A percentile compares a stretch with the other conserved stretches of the same genome.
Conservation (phyloP, 2,797 vertebrate genomes). For the Cyprinella venusta region DNA sequence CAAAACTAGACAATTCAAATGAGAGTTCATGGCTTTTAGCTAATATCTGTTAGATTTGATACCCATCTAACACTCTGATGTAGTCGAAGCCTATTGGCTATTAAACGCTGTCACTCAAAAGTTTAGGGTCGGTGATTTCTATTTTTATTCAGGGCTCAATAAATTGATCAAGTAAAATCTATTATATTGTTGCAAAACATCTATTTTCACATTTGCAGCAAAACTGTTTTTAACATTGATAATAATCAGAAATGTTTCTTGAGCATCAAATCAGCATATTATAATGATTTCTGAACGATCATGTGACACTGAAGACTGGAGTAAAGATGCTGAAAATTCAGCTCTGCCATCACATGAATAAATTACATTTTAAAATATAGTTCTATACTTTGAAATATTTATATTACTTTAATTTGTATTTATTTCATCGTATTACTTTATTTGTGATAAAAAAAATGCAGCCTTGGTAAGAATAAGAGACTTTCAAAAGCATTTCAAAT, state of each 20-base stretch:
- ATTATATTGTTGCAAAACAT: not conserved
- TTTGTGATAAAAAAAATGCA: not conserved
- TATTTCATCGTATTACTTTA: not conserved
- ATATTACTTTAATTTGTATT: not conserved
- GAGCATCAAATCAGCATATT: not conserved
- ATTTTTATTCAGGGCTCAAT: not conserved
- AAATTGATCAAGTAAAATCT: not conserved
- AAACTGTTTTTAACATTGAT: not conserved
- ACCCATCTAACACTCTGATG: too few species aligned
- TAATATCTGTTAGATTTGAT: not conserved
- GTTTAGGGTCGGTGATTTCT: not conserved
- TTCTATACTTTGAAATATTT: not conserved
- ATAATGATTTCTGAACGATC: not conserved
- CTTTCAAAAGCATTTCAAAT: not conserved
- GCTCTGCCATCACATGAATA: not conserved
- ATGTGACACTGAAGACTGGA: not conserved
- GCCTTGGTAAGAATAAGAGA: not conserved
- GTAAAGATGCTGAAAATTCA: not conserved
- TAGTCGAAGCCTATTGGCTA: not conserved
- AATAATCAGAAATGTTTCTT: not conserved
- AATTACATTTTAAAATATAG: not conserved
- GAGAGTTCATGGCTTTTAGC: not conserved
- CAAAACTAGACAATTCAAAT: not conserved
- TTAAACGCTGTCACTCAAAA: not conserved
- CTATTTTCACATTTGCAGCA: not conserved